Conservation (phyloP, 2,797 vertebrate species). For the Myotis planiceps region DNA sequence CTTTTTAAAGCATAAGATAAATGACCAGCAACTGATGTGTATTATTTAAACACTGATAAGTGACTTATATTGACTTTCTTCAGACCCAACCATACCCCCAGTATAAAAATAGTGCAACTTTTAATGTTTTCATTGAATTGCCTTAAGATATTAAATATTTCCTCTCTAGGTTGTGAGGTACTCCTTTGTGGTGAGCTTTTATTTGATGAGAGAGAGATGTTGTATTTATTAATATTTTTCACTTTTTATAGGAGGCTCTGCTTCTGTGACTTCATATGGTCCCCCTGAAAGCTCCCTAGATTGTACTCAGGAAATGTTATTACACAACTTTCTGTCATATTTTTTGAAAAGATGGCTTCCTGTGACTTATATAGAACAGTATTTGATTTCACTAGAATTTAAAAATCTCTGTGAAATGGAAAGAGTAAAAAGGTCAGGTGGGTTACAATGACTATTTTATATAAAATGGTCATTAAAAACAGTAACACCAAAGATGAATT, state of each 20-base stretch:
- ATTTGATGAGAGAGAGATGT: constrained; percentile 71
- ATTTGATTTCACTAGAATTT: constrained; percentile 73
- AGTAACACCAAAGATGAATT: not conserved
- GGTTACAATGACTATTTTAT: constrained; percentile 50
- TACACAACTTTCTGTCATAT: constrained; percentile 82
- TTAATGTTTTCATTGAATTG: constrained; percentile 44
- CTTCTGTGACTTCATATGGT: constrained; percentile 77
- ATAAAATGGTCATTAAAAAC: constrained; percentile 61
- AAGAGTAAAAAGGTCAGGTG: constrained; percentile 58
- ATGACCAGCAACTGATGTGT: not conserved
- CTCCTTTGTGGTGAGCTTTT: constrained; percentile 64
- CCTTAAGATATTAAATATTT: constrained; percentile 55
- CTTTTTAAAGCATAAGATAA: constrained; percentile 73
- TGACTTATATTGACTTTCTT: constrained; percentile 50
- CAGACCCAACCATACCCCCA: not conserved
- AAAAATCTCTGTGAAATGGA: constrained; percentile 63
- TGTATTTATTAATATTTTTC: constrained; percentile 84
- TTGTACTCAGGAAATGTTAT: constrained; percentile 86
- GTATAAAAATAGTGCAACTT: constrained; percentile 29
- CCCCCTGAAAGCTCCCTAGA: constrained; percentile 80
- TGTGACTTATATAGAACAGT: constrained; percentile 65
- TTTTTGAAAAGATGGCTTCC: constrained; percentile 84
- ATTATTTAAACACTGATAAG: constrained; percentile 44
- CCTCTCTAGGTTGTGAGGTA: constrained; percentile 15
- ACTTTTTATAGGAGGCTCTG: constrained; percentile 77